Conservation (phyloP, 1,140 invertebrate species). For the Trypoxylus dichotomus region DNA sequence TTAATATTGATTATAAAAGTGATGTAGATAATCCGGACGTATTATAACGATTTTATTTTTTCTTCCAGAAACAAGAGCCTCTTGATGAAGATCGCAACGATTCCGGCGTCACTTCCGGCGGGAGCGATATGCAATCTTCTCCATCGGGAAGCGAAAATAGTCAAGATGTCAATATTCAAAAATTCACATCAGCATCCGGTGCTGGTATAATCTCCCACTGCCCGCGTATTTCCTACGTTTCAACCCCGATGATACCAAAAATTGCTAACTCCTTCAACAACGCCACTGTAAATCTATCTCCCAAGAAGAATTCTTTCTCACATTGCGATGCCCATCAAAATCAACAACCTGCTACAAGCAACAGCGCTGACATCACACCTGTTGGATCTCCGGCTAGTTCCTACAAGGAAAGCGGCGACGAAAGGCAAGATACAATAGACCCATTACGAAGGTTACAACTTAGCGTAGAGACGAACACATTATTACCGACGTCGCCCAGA, state of each 20-base stretch:
- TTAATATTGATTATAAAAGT: no score
- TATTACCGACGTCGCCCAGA: constrained; percentile 35
- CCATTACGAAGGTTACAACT: constrained; percentile 39
- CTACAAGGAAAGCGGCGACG: constrained; percentile 28
- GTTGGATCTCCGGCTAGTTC: constrained; percentile 15
- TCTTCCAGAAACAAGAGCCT: constrained; percentile 52
- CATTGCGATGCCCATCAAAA: neutral
- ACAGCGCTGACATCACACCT: constrained; percentile 32
- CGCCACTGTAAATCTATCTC: constrained; percentile 46
- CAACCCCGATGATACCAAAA: constrained; percentile 32
- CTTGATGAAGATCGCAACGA: constrained; percentile 49
- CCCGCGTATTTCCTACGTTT: constrained; percentile 31
- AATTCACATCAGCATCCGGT: neutral
- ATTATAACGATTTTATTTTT: constrained; percentile 39
- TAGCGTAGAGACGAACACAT: constrained; percentile 39
- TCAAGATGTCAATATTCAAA: constrained; percentile 36
- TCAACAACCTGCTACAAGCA: neutral
- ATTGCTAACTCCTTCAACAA: neutral
- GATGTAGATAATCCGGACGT: no score
- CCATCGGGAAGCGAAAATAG: constrained; percentile 46
- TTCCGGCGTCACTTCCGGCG: constrained; percentile 49
- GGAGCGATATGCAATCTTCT: constrained; percentile 47
- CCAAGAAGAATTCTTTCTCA: constrained; percentile 28
- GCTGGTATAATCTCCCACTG: neutral
- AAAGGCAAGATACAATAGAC: constrained; percentile 35